A percentile compares a stretch with the other conserved stretches of the same genome.
Conservation (phyloP, 2,797 vertebrate genomes). For the Gallinago nigripennis region DNA sequence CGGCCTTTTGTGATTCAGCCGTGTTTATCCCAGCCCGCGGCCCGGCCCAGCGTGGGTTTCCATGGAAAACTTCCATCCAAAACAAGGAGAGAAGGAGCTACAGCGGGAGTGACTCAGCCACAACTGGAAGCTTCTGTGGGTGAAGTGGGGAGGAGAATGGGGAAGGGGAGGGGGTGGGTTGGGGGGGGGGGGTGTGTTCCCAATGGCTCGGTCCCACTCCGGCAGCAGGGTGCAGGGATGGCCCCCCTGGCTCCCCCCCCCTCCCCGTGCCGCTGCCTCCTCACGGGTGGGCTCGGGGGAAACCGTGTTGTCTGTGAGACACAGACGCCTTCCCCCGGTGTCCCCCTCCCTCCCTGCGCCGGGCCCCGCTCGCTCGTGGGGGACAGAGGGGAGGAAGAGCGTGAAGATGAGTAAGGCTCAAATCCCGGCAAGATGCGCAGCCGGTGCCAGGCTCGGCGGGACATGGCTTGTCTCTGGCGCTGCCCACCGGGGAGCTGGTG, state of each 20-base stretch:
- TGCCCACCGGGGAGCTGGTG: neutral
- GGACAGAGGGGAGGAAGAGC: neutral
- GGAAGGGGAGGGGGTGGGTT: neutral
- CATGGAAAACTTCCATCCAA: slow-evolving; percentile 76
- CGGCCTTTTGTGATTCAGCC: slow-evolving; percentile 52
- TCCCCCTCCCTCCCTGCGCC: neutral
- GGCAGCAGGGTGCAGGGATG: accelerated
- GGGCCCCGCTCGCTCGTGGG: accelerated
- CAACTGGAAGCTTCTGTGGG: slow-evolving; percentile 63
- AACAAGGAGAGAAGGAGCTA: slow-evolving; percentile 69
- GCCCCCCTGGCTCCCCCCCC: neutral
- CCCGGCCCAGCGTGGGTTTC: slow-evolving; percentile 72
- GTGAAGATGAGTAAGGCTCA: slow-evolving; percentile 26
- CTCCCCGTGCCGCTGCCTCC: neutral
- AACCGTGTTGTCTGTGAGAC: neutral
- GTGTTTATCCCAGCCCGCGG: slow-evolving; percentile 57
- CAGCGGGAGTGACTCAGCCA: slow-evolving; percentile 71
- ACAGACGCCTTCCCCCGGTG: accelerated
- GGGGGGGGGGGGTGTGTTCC: neutral
- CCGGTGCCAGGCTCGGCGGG: accelerated
- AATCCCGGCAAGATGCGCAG: accelerated
- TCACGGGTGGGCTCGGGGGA: accelerated
- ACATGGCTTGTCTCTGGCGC: accelerated
- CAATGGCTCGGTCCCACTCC: neutral
- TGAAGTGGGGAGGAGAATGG: neutral